Conservation (phyloP, 2,888 invertebrate genomes). For the Rotaria macrura region DNA sequence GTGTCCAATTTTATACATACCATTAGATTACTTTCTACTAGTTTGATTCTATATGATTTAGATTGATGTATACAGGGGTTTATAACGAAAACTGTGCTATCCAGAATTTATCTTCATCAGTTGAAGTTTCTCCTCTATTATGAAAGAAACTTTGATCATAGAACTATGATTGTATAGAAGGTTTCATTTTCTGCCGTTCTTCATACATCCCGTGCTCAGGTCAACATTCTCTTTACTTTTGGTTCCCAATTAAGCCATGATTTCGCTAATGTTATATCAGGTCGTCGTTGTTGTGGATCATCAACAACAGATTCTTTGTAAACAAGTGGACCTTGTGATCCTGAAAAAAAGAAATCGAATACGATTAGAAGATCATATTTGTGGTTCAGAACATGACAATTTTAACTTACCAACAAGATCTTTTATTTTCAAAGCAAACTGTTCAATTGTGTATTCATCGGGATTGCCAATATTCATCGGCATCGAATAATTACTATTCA, state of each 20-base stretch:
- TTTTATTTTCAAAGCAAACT: constrained; percentile 54
- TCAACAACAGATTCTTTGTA: constrained; percentile 78
- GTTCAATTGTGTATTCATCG: constrained; percentile 86
- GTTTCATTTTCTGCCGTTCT: too few relatives aligned
- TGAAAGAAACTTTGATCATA: too few relatives aligned
- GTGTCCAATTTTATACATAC: too few relatives aligned
- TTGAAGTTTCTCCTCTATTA: too few relatives aligned
- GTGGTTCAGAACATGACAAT: background rate
- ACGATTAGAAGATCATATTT: too few relatives aligned
- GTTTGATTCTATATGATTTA: too few relatives aligned
- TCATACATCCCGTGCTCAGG: too few relatives aligned
- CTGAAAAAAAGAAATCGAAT: too few relatives aligned
- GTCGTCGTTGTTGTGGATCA: constrained; percentile 83
- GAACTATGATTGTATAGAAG: too few relatives aligned
- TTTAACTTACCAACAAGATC: constrained; percentile 52
- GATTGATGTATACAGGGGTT: too few relatives aligned
- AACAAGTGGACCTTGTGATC: constrained; percentile 71
- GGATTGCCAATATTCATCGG: constrained; percentile 96
- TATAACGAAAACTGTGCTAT: background rate
- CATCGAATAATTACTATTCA: constrained; percentile 80
- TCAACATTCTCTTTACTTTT: constrained; percentile 55
- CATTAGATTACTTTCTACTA: too few relatives aligned
- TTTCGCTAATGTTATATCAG: constrained; percentile 80
- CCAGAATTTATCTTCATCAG: background rate
- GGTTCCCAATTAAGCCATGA: constrained; percentile 79